Base-by-base conservation (phyloP, 1,140 invertebrate genomes). In the Drosophila novamexicana region DNA sequence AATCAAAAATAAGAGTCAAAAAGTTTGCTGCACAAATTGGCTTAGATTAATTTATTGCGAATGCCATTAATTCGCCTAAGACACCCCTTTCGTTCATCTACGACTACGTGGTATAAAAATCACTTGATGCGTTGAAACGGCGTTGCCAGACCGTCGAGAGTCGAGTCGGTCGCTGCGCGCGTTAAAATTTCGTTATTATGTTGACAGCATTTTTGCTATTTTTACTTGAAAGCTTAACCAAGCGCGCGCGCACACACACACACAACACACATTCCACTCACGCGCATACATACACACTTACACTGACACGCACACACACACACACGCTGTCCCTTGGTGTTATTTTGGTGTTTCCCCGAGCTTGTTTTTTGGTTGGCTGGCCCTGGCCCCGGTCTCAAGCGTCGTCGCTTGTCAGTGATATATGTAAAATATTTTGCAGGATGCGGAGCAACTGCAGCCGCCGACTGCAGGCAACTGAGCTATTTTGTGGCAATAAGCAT, bases 161-260 rank as follows among this genome's bases (percentile, higher is more conserved):
- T 80, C 45, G 71, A 54, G 64, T 66, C 65, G 68, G 75, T 78
- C 72, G 83, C 84, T 80, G 61, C 49, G 85, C 85, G 84, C 85
- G 84, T 89, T 89, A 89, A 89, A 89, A 89, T 81, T 88, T 89
- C 84, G 84, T 89, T 89, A 90, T 89, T 89, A 89, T 89, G 84
- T 89, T 89, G 84, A 89, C 84, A 89, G 84, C 70, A 81, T 76
- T 89, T 89, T 89, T 89, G 84, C 84, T 89, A 89, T 89, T 89
- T 89, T 89, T 89, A 89, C 81, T 89, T 74, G 84, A 89, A 89
- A 88, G 83, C 83, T 86, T 86, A 86, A 86, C 79, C 83, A 83
- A 86, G 75, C 79, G 75, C 68, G 64, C 64, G 70, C 59, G 69
- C 40, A 18, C 18, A 18, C 18, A 22, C 22, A 22, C 22, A 64